Base-by-base conservation (phyloP, 2,888 invertebrate species). In the Omphaloscelis lunosa region DNA sequence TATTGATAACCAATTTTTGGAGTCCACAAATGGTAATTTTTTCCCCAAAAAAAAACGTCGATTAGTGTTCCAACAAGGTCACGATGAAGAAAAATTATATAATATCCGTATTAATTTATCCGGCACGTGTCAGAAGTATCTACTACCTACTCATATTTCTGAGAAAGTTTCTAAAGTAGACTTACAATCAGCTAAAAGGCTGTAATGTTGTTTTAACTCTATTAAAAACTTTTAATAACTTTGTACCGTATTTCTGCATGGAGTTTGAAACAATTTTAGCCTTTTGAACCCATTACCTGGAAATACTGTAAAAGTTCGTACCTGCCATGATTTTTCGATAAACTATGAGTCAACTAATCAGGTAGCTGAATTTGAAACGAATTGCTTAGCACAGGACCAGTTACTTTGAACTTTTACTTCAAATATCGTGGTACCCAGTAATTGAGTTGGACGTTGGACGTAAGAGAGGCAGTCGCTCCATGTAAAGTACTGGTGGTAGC, bases 151-250 rank as follows among this genome's bases (percentile, higher is more conserved):
- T 34, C 11, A 58, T 41, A 34, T 51, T 72, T 62, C 48, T 63
- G 7, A 34, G 34, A 58, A 79, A 65, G 41, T 80, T 67, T 70
- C 5, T 3, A 53, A 65, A 61, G 27, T 34, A 51, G 72, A 53
- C 62, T 71, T 71, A 62, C 62, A 74, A 58, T 71, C 65, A 48
- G n/a, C 51, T 63, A 45, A 62, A 63, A 58, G 6, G 41, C 45
- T 27, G 68, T 65, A 27, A 53, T 67, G 71, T 66, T 27, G 58
- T 39, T 39, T 45, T n/a, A 39, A 71, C 62, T 71, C 62, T 45
- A 80, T 71, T 67, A 80, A 67, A 75, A 80, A 80, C 58, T 80
- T 80, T 80, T 71, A 80, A 80, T 80, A 69, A 80, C 63, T 45
- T 74, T 68, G 68, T 53, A 58, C 58, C 41, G 15, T 45, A 65